Conservation (phyloP, 2,797 vertebrate genomes). For the Varecia variegata region DNA sequence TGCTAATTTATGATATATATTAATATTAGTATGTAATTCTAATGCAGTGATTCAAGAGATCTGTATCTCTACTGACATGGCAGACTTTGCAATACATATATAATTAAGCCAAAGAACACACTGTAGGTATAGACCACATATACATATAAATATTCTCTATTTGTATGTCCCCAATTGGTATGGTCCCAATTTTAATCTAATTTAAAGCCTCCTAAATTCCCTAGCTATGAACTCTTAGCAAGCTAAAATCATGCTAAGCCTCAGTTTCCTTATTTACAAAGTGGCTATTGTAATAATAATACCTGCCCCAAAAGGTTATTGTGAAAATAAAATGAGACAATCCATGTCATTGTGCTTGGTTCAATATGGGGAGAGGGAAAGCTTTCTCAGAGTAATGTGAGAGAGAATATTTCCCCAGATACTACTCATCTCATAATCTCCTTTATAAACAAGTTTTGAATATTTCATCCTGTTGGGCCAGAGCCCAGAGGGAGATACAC, state of each 20-base stretch:
- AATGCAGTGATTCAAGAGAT: neutral
- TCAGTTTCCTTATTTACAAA: constrained; percentile 19
- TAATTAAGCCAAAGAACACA: neutral
- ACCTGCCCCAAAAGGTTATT: neutral
- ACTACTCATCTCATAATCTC: neutral
- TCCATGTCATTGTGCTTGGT: neutral
- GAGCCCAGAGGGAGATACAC: no score
- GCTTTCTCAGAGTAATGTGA: neutral
- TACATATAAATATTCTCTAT: neutral
- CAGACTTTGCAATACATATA: neutral
- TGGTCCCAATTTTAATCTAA: neutral
- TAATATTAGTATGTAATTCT: neutral
- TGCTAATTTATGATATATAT: neutral
- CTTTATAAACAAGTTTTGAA: neutral
- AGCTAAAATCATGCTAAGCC: neutral
- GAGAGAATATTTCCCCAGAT: neutral
- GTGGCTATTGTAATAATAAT: neutral
- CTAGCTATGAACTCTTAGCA: neutral
- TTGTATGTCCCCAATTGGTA: neutral
- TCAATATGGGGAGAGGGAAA: neutral
- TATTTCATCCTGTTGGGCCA: neutral
- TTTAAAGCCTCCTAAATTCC: neutral
- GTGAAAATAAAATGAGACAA: neutral
- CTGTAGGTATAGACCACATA: neutral
- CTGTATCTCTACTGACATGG: neutral